Conservation (phyloP, 2,113 vertebrate species). For the Lathamus discolor region DNA sequence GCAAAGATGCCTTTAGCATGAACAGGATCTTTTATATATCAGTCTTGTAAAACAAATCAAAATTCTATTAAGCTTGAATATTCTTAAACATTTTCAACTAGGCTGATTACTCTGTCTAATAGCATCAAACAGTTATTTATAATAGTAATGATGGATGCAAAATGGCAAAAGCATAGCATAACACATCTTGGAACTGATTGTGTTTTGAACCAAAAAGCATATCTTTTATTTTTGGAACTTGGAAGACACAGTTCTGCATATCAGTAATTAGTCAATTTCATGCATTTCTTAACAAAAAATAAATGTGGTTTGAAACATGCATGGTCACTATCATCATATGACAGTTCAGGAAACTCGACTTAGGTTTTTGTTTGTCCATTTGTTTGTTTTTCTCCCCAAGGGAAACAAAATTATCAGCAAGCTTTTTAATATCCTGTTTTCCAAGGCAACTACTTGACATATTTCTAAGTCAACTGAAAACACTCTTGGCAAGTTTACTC, state of each 20-base stretch:
- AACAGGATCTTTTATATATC: background rate
- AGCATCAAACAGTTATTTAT: background rate
- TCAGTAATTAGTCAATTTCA: background rate
- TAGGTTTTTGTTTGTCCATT: background rate
- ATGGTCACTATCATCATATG: background rate
- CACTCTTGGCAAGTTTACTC: background rate
- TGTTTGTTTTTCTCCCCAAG: background rate
- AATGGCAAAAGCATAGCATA: background rate
- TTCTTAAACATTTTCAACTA: background rate
- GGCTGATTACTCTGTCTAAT: background rate
- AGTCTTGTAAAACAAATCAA: background rate
- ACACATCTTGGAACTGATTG: background rate
- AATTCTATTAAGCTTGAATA: background rate
- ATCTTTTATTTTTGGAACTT: background rate
- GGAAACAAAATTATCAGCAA: slow-evolving; percentile 8
- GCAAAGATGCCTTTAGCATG: background rate
- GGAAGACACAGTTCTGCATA: background rate
- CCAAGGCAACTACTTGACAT: background rate
- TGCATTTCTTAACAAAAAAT: background rate
- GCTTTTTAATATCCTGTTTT: slow-evolving; percentile 7
- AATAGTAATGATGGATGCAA: background rate
- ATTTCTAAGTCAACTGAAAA: slow-evolving; percentile 35
- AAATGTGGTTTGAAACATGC: background rate
- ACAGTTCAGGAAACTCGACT: background rate
- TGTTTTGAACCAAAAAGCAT: background rate